phyloP scores from a whole-genome alignment of 1,140 invertebrate genomes.

The Drosophila pseudoananassae region DNA sequence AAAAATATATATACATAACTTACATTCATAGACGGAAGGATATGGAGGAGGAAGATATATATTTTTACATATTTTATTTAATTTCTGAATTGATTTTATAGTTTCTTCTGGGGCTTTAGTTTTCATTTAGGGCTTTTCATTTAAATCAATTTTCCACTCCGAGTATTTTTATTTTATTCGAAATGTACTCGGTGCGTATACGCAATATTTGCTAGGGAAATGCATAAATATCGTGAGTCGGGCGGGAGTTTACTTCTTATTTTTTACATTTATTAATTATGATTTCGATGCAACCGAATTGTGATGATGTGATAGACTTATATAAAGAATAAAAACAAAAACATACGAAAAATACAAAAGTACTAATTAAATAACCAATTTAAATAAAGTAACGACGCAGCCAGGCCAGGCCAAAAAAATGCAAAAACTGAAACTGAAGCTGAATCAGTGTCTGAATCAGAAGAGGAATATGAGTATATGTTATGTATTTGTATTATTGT shows the following conservation, averaged over 20 bases:
- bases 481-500: conserved; percentile 77
- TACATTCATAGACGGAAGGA: neutral
- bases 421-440: conserved; percentile 32
- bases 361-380: conserved; percentile 76
- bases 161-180: neutral
- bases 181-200: conserved; percentile 2
- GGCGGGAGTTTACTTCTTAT: conserved; percentile 30
- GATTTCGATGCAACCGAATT: conserved; percentile 76
- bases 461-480: conserved; percentile 58
- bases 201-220: conserved; percentile 15
- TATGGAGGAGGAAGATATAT: neutral
- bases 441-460: conserved; percentile 43
- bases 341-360: conserved; percentile 54
- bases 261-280: conserved; percentile 38
- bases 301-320: conserved; percentile 82
- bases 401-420: conserved; percentile 34
- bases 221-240: conserved; percentile 4
- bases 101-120: neutral
- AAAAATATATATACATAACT: neutral
- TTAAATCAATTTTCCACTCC: neutral
- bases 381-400: conserved; percentile 51
- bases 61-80: neutral
- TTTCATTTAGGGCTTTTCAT: neutral
- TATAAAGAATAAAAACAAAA: conserved; percentile 64
- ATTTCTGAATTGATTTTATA: neutral